These are phyloP conservation scores for Leuciscus idus DNA, from an alignment of 2,113 vertebrate genomes.

Conservation along the genomic window DNA sequence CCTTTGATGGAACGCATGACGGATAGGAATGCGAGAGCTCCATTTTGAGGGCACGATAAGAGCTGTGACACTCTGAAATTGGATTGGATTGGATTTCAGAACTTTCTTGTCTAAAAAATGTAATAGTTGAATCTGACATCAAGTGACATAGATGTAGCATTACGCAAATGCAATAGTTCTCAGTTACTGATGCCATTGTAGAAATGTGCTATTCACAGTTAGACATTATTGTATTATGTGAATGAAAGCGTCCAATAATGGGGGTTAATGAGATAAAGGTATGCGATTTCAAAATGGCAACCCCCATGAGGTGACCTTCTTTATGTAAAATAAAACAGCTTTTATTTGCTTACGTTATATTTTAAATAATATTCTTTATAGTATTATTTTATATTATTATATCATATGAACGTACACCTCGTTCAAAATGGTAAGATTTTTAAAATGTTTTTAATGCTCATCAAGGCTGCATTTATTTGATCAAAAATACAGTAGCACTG, in stretches of 20 bases:
- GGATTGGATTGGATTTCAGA: background rate
- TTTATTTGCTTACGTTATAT: background rate
- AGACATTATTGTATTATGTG: background rate
- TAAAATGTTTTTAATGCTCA: background rate
- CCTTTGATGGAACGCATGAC: background rate
- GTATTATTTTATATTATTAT: background rate
- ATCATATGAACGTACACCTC: too few species aligned
- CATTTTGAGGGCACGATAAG: background rate
- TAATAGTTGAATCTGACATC: background rate
- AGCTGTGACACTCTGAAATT: background rate
- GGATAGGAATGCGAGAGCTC: background rate
- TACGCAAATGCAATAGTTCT: background rate
- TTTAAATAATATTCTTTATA: background rate
- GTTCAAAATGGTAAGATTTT: background rate
- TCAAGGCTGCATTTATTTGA: background rate
- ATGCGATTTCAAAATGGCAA: background rate
- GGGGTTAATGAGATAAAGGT: background rate
- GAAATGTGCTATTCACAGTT: background rate
- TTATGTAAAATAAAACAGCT: background rate
- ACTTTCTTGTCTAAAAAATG: background rate
- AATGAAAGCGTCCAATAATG: background rate
- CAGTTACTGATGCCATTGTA: background rate
- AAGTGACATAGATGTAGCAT: background rate
- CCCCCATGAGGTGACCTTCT: background rate
- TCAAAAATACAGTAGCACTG: background rate